Percentiles rank a stretch among this genome's conserved stretches.
These are phyloP conservation scores for Sesamia nonagrioides DNA, from an alignment of 1,140 invertebrate genomes.

Conservation along the genomic window DNA sequence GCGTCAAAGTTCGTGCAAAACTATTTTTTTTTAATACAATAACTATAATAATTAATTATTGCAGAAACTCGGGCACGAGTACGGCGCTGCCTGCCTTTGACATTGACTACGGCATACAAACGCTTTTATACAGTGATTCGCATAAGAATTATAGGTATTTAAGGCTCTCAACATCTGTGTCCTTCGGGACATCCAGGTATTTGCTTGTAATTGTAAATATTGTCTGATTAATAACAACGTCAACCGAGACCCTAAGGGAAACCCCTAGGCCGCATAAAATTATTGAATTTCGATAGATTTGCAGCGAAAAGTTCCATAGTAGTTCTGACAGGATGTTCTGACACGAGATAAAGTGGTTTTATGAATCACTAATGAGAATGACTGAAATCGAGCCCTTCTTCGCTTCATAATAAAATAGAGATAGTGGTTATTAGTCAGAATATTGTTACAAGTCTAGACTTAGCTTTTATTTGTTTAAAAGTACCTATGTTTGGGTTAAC, in stretches of 20 bases:
- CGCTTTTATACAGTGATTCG: slow-evolving; percentile 34
- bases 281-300: slow-evolving; percentile 8
- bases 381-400: background rate
- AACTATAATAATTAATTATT: slow-evolving; percentile 6
- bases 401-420: background rate
- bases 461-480: no score
- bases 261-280: background rate
- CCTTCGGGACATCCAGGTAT: slow-evolving; percentile 17
- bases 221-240: slow-evolving; percentile 3
- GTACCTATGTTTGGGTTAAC: no score
- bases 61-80: slow-evolving; percentile 21
- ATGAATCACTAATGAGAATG: slow-evolving; percentile 7
- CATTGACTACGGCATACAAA: slow-evolving; percentile 38
- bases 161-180: background rate
- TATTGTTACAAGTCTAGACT: no score
- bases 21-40: background rate
- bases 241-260: background rate
- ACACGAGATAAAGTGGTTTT: background rate
- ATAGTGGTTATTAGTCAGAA: no score
- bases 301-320: background rate
- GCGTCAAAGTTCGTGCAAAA: background rate
- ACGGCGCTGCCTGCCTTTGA: slow-evolving; percentile 22
- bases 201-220: background rate
- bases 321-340: slow-evolving; percentile 12
- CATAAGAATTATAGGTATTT: background rate